Percentiles rank a stretch among this genome's conserved stretches.
phyloP scores from a whole-genome alignment of 2,888 invertebrate species.

The Oscheius myriophilus region DNA sequence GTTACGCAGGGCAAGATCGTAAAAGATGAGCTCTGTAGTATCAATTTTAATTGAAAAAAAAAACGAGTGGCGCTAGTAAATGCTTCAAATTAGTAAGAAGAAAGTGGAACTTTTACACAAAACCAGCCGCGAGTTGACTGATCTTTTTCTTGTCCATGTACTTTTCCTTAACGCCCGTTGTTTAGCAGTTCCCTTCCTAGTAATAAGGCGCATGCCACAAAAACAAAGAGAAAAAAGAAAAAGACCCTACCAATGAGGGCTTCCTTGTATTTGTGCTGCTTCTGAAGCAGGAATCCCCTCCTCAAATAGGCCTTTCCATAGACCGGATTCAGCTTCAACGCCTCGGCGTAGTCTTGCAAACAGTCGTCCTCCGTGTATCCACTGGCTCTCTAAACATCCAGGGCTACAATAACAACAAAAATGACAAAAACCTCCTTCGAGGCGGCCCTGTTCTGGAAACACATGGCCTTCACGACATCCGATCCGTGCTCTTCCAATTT shows the following conservation, averaged over 20 bases:
- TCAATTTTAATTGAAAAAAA: too few species aligned
- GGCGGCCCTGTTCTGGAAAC: conserved; percentile 36
- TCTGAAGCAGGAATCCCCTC: conserved; percentile 10
- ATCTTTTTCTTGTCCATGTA: too few species aligned
- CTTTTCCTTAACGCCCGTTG: too few species aligned
- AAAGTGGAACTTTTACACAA: too few species aligned
- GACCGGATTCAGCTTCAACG: conserved; percentile 67
- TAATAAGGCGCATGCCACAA: too few species aligned
- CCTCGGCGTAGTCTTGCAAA: conserved; percentile 33
- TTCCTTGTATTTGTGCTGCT: conserved; percentile 20
- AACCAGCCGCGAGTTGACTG: too few species aligned
- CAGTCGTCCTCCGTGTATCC: conserved; percentile 24
- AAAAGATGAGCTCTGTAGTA: too few species aligned
- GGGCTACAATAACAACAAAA: neutral
- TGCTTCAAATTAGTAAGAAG: too few species aligned
- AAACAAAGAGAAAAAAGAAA: too few species aligned
- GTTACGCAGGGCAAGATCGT: too few species aligned
- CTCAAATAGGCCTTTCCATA: conserved; percentile 72
- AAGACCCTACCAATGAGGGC: conserved; percentile 27
- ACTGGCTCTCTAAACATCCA: conserved; percentile 11
- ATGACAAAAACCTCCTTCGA: conserved; percentile 30
- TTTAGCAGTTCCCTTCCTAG: too few species aligned
- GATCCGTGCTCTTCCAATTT: conserved; percentile 16
- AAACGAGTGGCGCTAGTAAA: too few species aligned
- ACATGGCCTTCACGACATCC: conserved; percentile 27